A percentile compares a stretch with the other conserved stretches of the same genome.
These are phyloP conservation scores for Lithobates sylvaticus DNA, from an alignment of 2,797 vertebrate genomes.

Conservation along the genomic window DNA sequence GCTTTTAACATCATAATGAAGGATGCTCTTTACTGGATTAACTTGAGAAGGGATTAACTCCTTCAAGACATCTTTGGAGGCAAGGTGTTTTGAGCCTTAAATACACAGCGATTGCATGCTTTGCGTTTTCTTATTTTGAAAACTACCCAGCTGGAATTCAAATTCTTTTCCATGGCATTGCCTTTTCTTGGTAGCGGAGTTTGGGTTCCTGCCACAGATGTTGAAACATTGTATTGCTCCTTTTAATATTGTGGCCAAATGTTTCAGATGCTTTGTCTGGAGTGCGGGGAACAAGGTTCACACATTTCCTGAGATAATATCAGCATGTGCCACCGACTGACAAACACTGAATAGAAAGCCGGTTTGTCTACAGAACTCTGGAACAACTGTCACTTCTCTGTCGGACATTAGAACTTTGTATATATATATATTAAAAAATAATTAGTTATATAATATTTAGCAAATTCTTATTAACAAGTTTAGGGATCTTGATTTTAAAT, in stretches of 20 bases:
- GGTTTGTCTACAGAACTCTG: conserved; percentile 10
- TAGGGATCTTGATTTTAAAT: not conserved
- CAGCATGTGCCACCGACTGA: conserved; percentile 68
- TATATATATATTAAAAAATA: not conserved
- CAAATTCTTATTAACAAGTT: not conserved
- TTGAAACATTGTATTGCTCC: conserved; percentile 79
- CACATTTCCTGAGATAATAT: conserved; percentile 67
- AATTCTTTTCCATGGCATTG: conserved; percentile 85
- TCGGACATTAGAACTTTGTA: not conserved
- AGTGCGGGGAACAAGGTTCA: conserved; percentile 71
- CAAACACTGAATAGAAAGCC: conserved; percentile 44
- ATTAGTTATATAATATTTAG: not conserved
- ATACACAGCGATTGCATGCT: conserved; percentile 88
- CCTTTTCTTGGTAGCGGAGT: conserved; percentile 84
- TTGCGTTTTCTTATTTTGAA: conserved; percentile 87
- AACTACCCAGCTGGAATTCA: conserved; percentile 87
- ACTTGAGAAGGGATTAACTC: conserved; percentile 89
- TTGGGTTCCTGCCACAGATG: conserved; percentile 78
- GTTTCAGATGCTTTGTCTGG: conserved; percentile 70
- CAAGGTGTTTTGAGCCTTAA: conserved; percentile 88
- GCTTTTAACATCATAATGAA: conserved; percentile 91
- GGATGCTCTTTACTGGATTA: conserved; percentile 89
- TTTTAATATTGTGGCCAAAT: conserved; percentile 74
- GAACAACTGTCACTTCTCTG: not conserved
- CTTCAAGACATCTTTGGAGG: conserved; percentile 87